Conservation (phyloP, 2,797 vertebrate genomes). For the Semaprochilodus insignis region DNA sequence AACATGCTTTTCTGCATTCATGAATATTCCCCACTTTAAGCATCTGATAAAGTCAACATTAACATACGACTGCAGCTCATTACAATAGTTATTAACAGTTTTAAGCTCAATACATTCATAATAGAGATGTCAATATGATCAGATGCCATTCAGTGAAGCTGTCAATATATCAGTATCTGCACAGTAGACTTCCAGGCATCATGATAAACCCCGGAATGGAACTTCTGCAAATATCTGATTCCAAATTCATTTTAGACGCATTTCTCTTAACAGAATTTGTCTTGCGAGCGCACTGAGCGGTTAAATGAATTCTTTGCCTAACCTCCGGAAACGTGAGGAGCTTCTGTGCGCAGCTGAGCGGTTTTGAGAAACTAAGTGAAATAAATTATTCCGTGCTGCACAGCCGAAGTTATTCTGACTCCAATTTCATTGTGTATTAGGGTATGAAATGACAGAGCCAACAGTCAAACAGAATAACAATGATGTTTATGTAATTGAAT, state of each 20-base stretch:
- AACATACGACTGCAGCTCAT: too few species aligned
- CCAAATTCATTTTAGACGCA: slow-evolving; percentile 13
- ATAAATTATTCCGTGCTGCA: slow-evolving; percentile 7
- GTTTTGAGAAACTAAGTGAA: not conserved
- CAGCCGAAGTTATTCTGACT: slow-evolving; percentile 17
- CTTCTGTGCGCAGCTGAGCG: not conserved
- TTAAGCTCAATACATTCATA: not conserved
- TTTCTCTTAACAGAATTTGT: not conserved
- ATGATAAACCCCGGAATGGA: not conserved
- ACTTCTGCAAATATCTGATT: slow-evolving; percentile 14
- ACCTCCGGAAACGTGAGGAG: not conserved
- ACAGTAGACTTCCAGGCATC: not conserved
- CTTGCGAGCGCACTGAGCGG: slow-evolving; percentile 31
- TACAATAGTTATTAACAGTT: not conserved
- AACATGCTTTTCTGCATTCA: not conserved
- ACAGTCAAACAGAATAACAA: slow-evolving; percentile 32
- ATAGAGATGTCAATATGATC: too few species aligned
- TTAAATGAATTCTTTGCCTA: slow-evolving; percentile 34
- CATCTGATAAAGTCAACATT: not conserved
- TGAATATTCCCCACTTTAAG: not conserved
- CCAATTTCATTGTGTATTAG: slow-evolving; percentile 24
- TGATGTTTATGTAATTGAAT: slow-evolving; percentile 42
- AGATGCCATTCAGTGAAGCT: too few species aligned
- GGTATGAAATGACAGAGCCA: slow-evolving; percentile 54
- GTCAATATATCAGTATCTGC: too few species aligned